Evolutionary conservation across 2,888 invertebrate genomes (phyloP), one percentile per base, ranked within the genome.

Genomic region (Phaedon cochleariae): DNA sequence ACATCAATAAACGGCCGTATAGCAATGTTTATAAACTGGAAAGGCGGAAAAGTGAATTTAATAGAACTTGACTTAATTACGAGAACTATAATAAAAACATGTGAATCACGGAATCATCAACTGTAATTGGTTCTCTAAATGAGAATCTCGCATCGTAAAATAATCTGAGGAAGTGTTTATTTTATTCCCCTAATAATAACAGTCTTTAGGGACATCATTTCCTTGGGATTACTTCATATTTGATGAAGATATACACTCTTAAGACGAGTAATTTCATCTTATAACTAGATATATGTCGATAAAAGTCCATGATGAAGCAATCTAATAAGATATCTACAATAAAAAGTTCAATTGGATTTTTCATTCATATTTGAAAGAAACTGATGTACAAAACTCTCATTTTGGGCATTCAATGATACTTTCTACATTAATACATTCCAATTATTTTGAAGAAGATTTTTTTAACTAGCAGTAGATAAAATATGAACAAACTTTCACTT

Each of bases 31-130:
- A 51, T 65, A 67, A 63, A 67, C 57, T 62, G 22, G 49, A 51
- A 26, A 62, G 65, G 55, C 65, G 53, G 55, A 59, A 55, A 65
- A 62, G 61, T 59, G 65, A 64, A 68, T 70, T 70, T 70, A 68
- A 68, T 70, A 68, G 68, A 67, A 70, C 62, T 34, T 60, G 61
- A 52, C 62, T 66, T 70, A 66, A 70, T 70, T 70, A 68, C 66
- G 26, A 62, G 54, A 61, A 59, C 12, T 67, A 62, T 62, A 68
- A 70, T 70, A 80, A 78, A 79, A 78, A 76, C 72, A 72, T 76
- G 79, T 78, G 79, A 81, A 81, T 81, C 80, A 81, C 80, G 76
- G 80, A 82, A 81, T 81, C 82, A 82, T 82, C 81, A 81, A 80
- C 76, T 79, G 80, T 82, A 82, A 82, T 82, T 81, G 80, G 65